Evolutionary conservation across 2,113 vertebrate genomes (phyloP).

Genomic region (Plecotus auritus): DNA sequence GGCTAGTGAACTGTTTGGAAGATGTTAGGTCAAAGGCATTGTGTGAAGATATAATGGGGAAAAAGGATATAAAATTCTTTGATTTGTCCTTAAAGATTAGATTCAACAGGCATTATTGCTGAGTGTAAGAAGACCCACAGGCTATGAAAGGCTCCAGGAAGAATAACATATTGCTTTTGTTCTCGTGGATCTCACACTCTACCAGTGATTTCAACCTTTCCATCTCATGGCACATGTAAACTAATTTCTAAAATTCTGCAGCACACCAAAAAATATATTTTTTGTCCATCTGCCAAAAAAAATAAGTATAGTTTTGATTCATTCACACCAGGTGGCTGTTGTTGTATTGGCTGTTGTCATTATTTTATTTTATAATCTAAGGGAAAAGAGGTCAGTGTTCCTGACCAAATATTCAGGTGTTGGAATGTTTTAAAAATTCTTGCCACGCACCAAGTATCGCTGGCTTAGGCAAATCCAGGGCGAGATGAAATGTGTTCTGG

Average conservation of each 20-base stretch:
- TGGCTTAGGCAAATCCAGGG: background rate
- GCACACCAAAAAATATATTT: background rate
- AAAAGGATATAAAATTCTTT: background rate
- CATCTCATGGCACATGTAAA: background rate
- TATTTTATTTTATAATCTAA: background rate
- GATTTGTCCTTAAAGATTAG: background rate
- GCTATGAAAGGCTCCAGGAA: background rate
- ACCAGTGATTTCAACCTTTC: background rate
- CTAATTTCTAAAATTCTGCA: background rate
- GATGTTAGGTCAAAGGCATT: background rate
- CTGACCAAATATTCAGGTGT: background rate
- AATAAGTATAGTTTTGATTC: background rate
- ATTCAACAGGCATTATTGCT: background rate
- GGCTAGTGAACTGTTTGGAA: conserved; percentile 14
- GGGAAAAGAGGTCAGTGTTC: background rate
- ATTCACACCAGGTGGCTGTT: background rate
- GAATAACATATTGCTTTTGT: background rate
- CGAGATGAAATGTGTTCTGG: too few species aligned
- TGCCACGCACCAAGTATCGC: background rate
- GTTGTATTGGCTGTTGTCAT: background rate
- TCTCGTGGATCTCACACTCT: background rate
- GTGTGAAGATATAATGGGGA: background rate
- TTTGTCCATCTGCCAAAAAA: background rate
- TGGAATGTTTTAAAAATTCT: background rate
- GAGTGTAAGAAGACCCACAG: background rate